Evolutionary conservation across 2,888 invertebrate genomes (phyloP), one percentile per base, ranked within the genome.

Genomic region (Thymelicus lineola): DNA sequence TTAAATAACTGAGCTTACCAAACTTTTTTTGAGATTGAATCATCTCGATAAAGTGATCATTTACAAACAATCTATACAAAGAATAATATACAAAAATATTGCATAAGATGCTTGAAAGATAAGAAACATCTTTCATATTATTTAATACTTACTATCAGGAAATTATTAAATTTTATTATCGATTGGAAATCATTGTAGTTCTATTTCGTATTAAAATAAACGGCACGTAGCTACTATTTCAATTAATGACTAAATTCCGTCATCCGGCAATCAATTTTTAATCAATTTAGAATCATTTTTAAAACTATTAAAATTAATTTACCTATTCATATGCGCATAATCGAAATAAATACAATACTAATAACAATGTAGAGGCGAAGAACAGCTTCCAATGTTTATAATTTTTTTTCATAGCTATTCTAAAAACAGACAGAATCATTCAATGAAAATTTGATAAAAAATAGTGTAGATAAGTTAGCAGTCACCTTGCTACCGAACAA

Each of bases 291-390:
- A 57, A 45, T 6, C 42, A 65, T 65, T 65, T 65, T 46, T 65
- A 57, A 57, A 65, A 57, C 45, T 58, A 57, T 1, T n/a, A 46
- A 57, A 35, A 15, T 46, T 12, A 46, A 57, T 46, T 15, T 57
- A 46, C 15, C 65, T 28, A 65, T 65, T 65, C 46, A 58, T 57
- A 58, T 65, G 65, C 65, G 65, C 65, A 65, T 46, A 65, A 57
- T 57, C 57, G 20, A 65, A 55, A 46, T 58, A 15, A 53, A 53
- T 20, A n/a, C 12, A 53, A 53, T 20, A n/a, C 12, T 46, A 7
- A 55, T 12, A 17, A 57, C 55, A 55, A 64, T 42, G 7, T 46
- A 20, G 36, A 14, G 17, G n/a, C n/a, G 46, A n/a, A 0, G 9
- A 10, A 42, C 12, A 20, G 48, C 35, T 53, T n/a, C 42, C 38